phyloP scores from a whole-genome alignment of 2,888 invertebrate genomes.

The Psylliodes chrysocephalus region DNA sequence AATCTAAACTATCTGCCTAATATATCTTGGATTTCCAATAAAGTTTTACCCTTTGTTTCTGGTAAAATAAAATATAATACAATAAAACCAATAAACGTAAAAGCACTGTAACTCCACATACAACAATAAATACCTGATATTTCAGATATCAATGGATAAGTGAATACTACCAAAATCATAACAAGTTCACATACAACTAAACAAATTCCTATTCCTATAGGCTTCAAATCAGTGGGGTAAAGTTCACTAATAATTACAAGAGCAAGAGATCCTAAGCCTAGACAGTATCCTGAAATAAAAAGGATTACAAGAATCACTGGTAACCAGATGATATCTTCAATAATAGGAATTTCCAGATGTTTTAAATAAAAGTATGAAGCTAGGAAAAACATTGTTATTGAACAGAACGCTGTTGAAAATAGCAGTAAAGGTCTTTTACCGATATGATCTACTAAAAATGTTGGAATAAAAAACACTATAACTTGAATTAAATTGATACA shows the following conservation, averaged over 20 bases:
- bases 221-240: neutral
- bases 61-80: neutral
- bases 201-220: neutral
- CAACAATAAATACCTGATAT: neutral
- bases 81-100: neutral
- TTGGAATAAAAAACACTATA: conserved; percentile 73
- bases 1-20: too few species aligned
- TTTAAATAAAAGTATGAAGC: conserved; percentile 73
- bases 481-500: conserved; percentile 82
- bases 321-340: neutral
- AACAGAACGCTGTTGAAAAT: conserved; percentile 72
- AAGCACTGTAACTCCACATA: neutral
- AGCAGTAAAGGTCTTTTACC: conserved; percentile 77
- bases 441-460: conserved; percentile 77
- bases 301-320: neutral
- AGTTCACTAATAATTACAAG: neutral
- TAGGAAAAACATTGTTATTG: conserved; percentile 69
- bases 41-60: conserved; percentile 1
- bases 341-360: conserved; percentile 42
- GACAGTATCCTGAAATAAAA: neutral
- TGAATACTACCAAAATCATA: neutral
- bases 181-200: too few species aligned
- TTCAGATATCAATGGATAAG: neutral
- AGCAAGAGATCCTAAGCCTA: neutral
- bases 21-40: neutral